Evolutionary conservation across 2,888 invertebrate species (phyloP), one percentile per base, ranked within the genome.

Genomic region (Epicampocera succincta): DNA sequence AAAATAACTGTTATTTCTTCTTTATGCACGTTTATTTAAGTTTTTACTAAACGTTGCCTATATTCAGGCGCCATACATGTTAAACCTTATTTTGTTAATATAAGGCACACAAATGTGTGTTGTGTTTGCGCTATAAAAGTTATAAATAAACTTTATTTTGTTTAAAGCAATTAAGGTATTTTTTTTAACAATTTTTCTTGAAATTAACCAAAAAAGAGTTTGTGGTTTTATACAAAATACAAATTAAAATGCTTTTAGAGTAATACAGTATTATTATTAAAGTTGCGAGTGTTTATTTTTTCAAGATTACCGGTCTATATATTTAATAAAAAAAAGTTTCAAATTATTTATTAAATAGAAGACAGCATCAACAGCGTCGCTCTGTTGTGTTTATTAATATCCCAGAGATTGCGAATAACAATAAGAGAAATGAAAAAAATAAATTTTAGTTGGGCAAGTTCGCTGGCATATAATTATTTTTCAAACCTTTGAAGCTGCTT

Each of bases 311-410:
- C n/a, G n/a, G n/a, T 2, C 17, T 48, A 66, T 79, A 61, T 74
- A 40, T 29, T 56, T 66, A 38, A 69, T 61, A 58, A 40, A n/a
- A 52, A n/a, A 44, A 4, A 66, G n/a, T 48, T 76, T 76, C 9
- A 8, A 33, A 25, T 60, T 71, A 65, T 76, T 72, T 40, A 19
- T 58, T 25, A 66, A n/a, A n/a, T n/a, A n/a, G 56, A 74, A 56
- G 3, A 66, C 13, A 3, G 11, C 56, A 19, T 58, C 21, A 44
- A 38, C 29, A 46, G n/a, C 11, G 46, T 46, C 19, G 48, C 60
- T 48, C 48, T 71, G 48, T 50, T 38, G 0, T 38, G 33, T n/a
- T 25, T 40, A 40, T 0, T 13, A 15, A 42, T 5, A 11, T 25
- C 9, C 15, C 8, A 9, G 8, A 33, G 8, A 25, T 25, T 25